Evolutionary conservation across 2,888 invertebrate species (phyloP).

Genomic region (Periphyllus acericola): DNA sequence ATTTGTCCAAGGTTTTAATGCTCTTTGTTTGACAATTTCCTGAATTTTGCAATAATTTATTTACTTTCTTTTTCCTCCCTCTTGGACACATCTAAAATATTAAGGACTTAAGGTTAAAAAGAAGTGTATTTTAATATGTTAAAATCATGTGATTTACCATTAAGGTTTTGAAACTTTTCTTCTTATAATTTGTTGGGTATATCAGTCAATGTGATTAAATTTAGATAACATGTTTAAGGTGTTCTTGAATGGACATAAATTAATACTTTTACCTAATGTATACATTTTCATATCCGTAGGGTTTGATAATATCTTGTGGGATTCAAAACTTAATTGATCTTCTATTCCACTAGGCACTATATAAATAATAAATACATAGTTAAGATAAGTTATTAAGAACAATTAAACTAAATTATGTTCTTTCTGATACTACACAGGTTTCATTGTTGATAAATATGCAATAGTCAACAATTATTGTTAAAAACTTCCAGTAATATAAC

Average conservation of each 20-base stretch:
- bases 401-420: no score
- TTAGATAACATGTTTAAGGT: conserved; percentile 50
- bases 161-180: conserved; percentile 23
- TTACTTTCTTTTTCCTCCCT: conserved; percentile 53
- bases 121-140: not conserved
- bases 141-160: conserved; percentile 31
- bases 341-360: conserved; percentile 53
- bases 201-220: conserved; percentile 54
- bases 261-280: conserved; percentile 37
- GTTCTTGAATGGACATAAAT: conserved; percentile 51
- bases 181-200: conserved; percentile 16
- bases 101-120: not conserved
- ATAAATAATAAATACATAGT: not conserved
- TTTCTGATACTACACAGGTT: no score
- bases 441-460: no score
- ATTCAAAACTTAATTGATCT: conserved; percentile 53
- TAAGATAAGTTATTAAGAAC: not conserved
- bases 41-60: conserved; percentile 57
- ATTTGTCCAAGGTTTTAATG: conserved; percentile 54
- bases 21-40: conserved; percentile 56
- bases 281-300: conserved; percentile 50
- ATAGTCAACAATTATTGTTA: no score
- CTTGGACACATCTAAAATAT: conserved; percentile 34
- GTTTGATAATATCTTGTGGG: conserved; percentile 39
- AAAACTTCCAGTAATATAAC: no score